Percentiles rank a stretch among this genome's conserved stretches.
Conservation (phyloP, 2,888 invertebrate species). For the Gymnosoma rotundatum region DNA sequence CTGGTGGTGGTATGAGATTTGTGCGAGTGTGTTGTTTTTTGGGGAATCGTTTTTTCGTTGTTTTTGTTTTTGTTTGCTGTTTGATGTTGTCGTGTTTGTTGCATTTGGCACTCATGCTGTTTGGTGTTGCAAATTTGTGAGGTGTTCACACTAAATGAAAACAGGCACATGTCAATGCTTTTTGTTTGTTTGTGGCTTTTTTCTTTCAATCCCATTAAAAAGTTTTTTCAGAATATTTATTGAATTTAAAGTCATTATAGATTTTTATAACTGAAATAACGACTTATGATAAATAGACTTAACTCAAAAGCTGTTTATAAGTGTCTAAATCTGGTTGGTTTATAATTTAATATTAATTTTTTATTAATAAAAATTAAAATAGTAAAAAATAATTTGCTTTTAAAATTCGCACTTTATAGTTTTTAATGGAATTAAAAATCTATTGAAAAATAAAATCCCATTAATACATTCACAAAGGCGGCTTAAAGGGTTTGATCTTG, state of each 20-base stretch:
- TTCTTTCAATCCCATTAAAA: background rate
- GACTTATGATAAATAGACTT: background rate
- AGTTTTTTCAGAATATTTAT: conserved; percentile 23
- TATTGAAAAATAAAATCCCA: background rate
- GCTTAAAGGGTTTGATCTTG: conserved; percentile 54
- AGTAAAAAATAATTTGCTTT: too few relatives aligned
- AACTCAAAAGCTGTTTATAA: background rate
- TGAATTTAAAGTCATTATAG: conserved; percentile 55
- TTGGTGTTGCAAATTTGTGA: conserved; percentile 70
- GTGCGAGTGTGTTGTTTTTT: conserved; percentile 11
- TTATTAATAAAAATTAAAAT: too few relatives aligned
- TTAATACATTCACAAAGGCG: conserved; percentile 17
- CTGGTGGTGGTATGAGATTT: conserved; percentile 57
- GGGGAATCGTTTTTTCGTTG: conserved; percentile 20
- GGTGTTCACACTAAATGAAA: conserved; percentile 69
- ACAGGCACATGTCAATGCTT: conserved; percentile 68
- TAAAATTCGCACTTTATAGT: too few relatives aligned
- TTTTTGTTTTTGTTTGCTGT: conserved; percentile 36
- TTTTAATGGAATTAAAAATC: too few relatives aligned
- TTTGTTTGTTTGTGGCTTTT: background rate
- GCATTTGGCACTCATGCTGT: conserved; percentile 70
- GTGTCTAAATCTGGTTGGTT: too few relatives aligned
- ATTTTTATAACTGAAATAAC: conserved; percentile 6
- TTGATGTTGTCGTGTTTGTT: conserved; percentile 68
- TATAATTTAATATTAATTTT: too few relatives aligned